A percentile compares a stretch with the other conserved stretches of the same genome.
phyloP scores from a whole-genome alignment of 2,113 vertebrate genomes.

The Microtus pennsylvanicus region DNA sequence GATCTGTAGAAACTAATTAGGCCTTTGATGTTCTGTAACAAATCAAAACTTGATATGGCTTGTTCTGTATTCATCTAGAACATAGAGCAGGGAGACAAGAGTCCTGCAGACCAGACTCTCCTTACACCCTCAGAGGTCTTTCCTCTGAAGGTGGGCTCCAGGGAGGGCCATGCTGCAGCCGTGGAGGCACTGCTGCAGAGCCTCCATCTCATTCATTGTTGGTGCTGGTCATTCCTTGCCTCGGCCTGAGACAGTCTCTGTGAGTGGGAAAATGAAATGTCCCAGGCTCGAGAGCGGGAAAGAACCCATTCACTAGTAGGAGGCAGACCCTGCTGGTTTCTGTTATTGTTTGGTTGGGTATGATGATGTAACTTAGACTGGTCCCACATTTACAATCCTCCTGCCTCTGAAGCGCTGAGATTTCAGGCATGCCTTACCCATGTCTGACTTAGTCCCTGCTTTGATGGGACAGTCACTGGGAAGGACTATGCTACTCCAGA shows the following conservation, averaged over 20 bases:
- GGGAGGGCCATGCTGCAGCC: not conserved
- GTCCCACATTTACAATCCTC: not conserved
- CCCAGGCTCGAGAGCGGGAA: not conserved
- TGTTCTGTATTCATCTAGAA: not conserved
- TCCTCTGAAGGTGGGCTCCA: not conserved
- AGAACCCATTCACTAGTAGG: not conserved
- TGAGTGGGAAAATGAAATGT: conserved; percentile 1
- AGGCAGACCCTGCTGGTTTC: not conserved
- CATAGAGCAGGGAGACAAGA: not conserved
- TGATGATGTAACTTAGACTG: not conserved
- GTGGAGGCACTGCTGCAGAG: not conserved
- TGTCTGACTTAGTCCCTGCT: not conserved
- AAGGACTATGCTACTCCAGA: not conserved
- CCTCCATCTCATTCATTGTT: not conserved
- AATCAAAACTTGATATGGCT: not conserved
- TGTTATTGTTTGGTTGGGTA: not conserved
- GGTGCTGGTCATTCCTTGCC: not conserved
- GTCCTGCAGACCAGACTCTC: not conserved
- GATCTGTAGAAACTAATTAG: not conserved
- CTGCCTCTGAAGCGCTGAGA: not conserved
- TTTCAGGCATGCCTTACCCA: not conserved
- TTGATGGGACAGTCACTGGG: not conserved
- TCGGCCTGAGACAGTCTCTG: not conserved
- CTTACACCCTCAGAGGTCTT: not conserved
- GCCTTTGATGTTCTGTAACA: not conserved